Evolutionary conservation across 2,888 invertebrate genomes (phyloP).

Genomic region (Helicoverpa assulta): DNA sequence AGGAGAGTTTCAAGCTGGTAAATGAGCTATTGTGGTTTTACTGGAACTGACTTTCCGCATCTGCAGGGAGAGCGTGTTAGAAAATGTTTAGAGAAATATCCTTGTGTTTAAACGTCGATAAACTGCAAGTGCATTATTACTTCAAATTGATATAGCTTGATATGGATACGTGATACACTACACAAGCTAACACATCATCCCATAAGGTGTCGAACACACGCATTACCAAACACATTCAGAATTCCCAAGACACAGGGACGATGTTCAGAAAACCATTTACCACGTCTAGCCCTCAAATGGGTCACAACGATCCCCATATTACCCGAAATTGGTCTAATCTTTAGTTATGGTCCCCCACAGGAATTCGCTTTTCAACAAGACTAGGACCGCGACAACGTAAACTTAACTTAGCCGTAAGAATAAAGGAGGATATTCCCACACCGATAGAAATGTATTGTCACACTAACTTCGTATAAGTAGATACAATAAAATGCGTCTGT

Average conservation of each 20-base stretch:
- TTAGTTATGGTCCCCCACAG: conserved; percentile 75
- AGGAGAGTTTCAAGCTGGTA: conserved; percentile 36
- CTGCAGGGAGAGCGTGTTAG: conserved; percentile 2
- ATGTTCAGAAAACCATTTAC: conserved; percentile 80
- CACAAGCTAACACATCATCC: conserved; percentile 6
- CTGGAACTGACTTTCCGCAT: conserved; percentile 33
- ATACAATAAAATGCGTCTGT: conserved; percentile 70
- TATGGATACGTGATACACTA: background rate
- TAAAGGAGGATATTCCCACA: conserved; percentile 58
- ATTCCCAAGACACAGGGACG: conserved; percentile 69
- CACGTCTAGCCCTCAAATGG: conserved; percentile 75
- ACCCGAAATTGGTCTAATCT: conserved; percentile 81
- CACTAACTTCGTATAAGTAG: conserved; percentile 68
- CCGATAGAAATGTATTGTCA: conserved; percentile 60
- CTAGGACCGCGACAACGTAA: conserved; percentile 52
- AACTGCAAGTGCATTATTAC: background rate
- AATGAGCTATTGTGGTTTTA: conserved; percentile 55
- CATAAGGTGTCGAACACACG: conserved; percentile 32
- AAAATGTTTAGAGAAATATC: conserved; percentile 35
- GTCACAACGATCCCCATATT: conserved; percentile 76
- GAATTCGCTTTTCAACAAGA: conserved; percentile 72
- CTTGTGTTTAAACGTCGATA: background rate
- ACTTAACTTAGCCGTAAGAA: conserved; percentile 57
- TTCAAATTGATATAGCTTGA: background rate
- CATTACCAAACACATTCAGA: conserved; percentile 55